Base-by-base conservation (phyloP, 2,113 vertebrate species). In the Martes martes region DNA sequence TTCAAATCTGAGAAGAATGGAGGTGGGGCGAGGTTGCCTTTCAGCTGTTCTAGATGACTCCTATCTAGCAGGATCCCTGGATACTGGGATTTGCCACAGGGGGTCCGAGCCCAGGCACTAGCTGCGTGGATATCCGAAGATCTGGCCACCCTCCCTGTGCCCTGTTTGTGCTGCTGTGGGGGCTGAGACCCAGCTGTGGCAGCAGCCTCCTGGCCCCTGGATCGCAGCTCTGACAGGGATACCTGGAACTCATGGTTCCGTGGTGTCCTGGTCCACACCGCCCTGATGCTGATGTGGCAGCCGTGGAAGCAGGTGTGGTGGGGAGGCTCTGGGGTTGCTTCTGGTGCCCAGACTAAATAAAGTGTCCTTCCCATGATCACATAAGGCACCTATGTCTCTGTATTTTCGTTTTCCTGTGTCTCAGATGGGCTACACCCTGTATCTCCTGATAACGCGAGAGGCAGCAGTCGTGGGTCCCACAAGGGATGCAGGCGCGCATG, bases 31-130 rank as follows among this genome's bases (percentile, higher is more conserved):
- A 6, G 45, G 63, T 24, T 4, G 7, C 83, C 79, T 42, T 80
- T 7, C 71, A 80, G 52, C 52, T 33, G 71, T n/a, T 74, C 59
- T 26, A 9, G 33, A 47, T 18, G 63, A 4, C 18, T 11, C 4
- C 28, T 4, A 6, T 19, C 11, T 1, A 57, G 33, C 33, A 19
- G 63, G 74, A 79, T 31, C 9, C 2, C 11, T 36, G 59, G 79
- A 19, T 7, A 36, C 0, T n/a, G 19, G 4, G 6, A 33, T 81
- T 33, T 39, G 65, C 24, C 18, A 14, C 3, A 8, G 42, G 0
- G 2, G 0, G 1, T 42, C 82, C 0, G 0, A 11, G 42, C 14
- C 31, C 81, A 19, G 50, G 31, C 4, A 21, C 31, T 13, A 4
- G 13, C 42, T 19, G 57, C 1, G 19, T 7, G 63, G 76, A 57